Percentiles rank a stretch among this genome's conserved stretches.
Conservation (phyloP, 2,888 invertebrate species). For the Parnassius smintheus region DNA sequence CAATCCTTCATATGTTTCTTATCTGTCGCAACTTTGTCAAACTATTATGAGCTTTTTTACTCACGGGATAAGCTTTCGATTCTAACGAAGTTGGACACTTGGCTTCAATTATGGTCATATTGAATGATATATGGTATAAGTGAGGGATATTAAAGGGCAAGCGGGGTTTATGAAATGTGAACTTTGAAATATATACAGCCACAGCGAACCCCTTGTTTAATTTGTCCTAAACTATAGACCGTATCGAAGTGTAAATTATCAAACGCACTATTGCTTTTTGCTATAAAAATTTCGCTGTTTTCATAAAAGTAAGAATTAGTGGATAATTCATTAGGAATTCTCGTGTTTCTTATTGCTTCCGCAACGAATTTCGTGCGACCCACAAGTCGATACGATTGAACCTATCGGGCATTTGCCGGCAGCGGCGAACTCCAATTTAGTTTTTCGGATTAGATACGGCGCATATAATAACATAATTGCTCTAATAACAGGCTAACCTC, state of each 20-base stretch:
- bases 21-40: conserved; percentile 48
- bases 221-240: conserved; percentile 74
- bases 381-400: conserved; percentile 76
- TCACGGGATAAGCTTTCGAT: conserved; percentile 56
- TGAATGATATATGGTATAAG: conserved; percentile 80
- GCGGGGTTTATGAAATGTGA: conserved; percentile 74
- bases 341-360: conserved; percentile 81
- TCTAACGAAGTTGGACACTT: conserved; percentile 54
- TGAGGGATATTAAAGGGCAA: conserved; percentile 80
- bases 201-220: conserved; percentile 75
- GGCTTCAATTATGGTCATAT: conserved; percentile 79
- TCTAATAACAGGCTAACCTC: conserved; percentile 76
- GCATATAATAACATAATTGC: conserved; percentile 81
- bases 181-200: conserved; percentile 75
- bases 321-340: conserved; percentile 70
- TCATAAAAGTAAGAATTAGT: conserved; percentile 53
- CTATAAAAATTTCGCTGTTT: conserved; percentile 51
- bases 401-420: conserved; percentile 78
- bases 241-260: conserved; percentile 53
- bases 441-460: conserved; percentile 81
- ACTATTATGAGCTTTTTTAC: conserved; percentile 58
- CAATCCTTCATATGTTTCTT: conserved; percentile 73
- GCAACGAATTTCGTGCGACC: conserved; percentile 80
- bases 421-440: conserved; percentile 79
- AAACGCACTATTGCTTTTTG: conserved; percentile 43